phyloP scores from a whole-genome alignment of 1,140 invertebrate genomes.

The Pantala flavescens region DNA sequence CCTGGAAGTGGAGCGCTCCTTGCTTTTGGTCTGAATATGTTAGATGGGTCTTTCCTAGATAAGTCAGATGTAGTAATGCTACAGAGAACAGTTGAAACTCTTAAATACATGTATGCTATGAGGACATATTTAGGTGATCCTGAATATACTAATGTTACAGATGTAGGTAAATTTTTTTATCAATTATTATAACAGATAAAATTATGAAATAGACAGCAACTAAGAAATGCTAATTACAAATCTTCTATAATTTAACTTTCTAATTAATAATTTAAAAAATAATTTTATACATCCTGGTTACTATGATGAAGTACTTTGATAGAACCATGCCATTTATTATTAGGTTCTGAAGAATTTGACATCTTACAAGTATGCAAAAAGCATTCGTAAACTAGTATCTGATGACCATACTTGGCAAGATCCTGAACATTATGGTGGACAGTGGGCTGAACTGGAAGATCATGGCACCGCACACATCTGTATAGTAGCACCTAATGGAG shows the following conservation, averaged over 20 bases:
- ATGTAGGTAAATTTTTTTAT: conserved; percentile 16
- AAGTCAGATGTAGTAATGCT: conserved; percentile 39
- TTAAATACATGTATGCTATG: conserved; percentile 88
- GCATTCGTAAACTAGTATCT: conserved; percentile 48
- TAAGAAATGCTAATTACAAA: too few relatives aligned
- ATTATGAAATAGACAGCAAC: not conserved
- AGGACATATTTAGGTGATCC: conserved; percentile 79
- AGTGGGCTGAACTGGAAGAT: conserved; percentile 43
- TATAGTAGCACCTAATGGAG: conserved; percentile 69
- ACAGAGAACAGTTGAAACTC: conserved; percentile 78
- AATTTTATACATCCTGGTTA: not conserved
- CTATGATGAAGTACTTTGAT: not conserved
- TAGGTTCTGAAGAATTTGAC: conserved; percentile 55
- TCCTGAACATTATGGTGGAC: conserved; percentile 58
- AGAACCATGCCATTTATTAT: conserved; percentile 20
- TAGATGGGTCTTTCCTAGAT: conserved; percentile 47
- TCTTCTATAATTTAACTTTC: too few relatives aligned
- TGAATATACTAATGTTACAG: conserved; percentile 38
- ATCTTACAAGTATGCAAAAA: conserved; percentile 47
- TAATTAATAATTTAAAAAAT: too few relatives aligned
- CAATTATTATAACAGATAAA: not conserved
- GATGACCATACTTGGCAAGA: conserved; percentile 58
- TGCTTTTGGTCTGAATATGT: conserved; percentile 71
- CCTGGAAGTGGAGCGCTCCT: conserved; percentile 71
- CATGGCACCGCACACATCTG: conserved; percentile 80